phyloP scores from a whole-genome alignment of 2,113 vertebrate species.

The Macquaria australasica region DNA sequence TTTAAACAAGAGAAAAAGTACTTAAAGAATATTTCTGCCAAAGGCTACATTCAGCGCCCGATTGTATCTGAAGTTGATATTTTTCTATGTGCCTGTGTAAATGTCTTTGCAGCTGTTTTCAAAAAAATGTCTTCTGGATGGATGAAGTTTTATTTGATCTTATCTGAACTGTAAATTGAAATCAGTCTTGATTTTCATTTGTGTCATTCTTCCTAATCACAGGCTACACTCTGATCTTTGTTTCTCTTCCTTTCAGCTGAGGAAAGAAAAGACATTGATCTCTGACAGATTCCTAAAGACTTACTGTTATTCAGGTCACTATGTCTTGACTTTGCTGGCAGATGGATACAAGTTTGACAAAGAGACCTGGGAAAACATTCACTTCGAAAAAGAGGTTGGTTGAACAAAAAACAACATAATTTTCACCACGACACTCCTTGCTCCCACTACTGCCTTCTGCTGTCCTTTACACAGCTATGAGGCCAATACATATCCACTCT shows the following conservation, averaged over 20 bases:
- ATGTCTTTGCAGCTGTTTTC: too few species aligned
- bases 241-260: constrained; percentile 83
- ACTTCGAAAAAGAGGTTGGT: constrained; percentile 89
- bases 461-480: not conserved
- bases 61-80: not conserved
- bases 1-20: not conserved
- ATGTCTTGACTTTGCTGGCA: constrained; percentile 88
- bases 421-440: not conserved
- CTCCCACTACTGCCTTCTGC: not conserved
- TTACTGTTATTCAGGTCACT: constrained; percentile 92
- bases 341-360: constrained; percentile 91
- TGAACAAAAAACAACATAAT: not conserved
- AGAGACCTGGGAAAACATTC: constrained; percentile 88
- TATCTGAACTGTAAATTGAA: not conserved
- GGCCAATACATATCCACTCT: not conserved
- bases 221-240: constrained; percentile 1
- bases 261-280: constrained; percentile 74
- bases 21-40: not conserved
- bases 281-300: constrained; percentile 85
- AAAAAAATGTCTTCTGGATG: too few species aligned
- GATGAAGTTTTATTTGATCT: not conserved
- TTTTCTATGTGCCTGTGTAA: not conserved
- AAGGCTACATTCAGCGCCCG: too few species aligned
- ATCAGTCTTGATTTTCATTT: not conserved
- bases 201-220: not conserved